Evolutionary conservation across 2,888 invertebrate species (phyloP).

Genomic region (Lasioglossum villosulum): DNA sequence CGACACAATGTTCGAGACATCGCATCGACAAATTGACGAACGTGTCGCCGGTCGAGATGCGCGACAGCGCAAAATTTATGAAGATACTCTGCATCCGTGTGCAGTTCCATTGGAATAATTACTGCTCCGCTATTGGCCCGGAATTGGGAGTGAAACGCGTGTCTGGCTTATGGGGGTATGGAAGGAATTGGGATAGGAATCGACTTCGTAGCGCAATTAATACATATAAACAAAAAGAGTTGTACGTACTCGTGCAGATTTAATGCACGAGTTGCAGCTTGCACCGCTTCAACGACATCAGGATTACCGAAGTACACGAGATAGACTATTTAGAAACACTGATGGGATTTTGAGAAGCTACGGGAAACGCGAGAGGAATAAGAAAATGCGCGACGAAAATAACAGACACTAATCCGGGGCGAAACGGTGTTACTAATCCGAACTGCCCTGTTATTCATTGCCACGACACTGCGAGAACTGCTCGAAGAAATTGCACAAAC

Average conservation of each 20-base stretch:
- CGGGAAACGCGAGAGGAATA: neutral
- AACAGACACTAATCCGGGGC: neutral
- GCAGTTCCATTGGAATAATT: neutral
- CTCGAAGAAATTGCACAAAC: neutral
- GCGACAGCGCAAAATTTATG: neutral
- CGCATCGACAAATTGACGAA: neutral
- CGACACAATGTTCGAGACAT: neutral
- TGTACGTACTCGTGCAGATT: no score
- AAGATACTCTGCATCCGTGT: neutral
- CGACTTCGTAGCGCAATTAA: no score
- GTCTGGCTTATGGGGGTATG: neutral
- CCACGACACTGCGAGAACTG: neutral
- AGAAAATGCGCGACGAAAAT: constrained; percentile 32
- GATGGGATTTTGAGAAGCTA: neutral
- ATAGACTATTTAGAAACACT: neutral
- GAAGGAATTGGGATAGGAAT: no score
- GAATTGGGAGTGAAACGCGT: neutral
- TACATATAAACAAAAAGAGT: no score
- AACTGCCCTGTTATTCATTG: neutral
- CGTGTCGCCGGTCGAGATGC: neutral
- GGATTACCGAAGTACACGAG: neutral
- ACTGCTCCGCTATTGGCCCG: neutral
- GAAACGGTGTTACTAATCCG: neutral
- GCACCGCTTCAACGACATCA: neutral
- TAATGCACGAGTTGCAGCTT: neutral